A percentile compares a stretch with the other conserved stretches of the same genome.
These are phyloP conservation scores for Scaptomyza parva DNA, from an alignment of 2,888 invertebrate species.

Conservation along the genomic window DNA sequence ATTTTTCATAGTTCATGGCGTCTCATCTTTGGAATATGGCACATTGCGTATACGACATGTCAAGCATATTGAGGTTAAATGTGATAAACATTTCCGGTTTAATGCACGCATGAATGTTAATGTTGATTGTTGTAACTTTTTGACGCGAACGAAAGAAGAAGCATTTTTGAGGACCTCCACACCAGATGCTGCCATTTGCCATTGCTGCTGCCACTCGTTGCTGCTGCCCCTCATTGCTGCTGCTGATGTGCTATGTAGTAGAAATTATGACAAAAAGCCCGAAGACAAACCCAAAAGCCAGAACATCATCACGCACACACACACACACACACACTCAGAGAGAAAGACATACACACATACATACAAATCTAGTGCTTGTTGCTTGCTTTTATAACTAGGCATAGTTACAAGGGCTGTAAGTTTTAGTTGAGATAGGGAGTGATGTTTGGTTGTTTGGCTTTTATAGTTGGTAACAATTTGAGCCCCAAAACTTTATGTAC, in stretches of 20 bases:
- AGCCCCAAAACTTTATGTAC: constrained; percentile 61
- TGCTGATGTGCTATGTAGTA: constrained; percentile 59
- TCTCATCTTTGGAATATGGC: constrained; percentile 18
- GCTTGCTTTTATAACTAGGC: constrained; percentile 60
- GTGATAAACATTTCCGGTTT: constrained; percentile 69
- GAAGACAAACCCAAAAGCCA: constrained; percentile 45
- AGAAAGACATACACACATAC: constrained; percentile 22
- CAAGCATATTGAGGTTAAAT: constrained; percentile 60
- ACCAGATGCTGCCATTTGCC: constrained; percentile 10
- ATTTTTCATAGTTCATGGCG: constrained; percentile 7
- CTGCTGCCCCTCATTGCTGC: constrained; percentile 6
- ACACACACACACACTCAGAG: constrained; percentile 38
- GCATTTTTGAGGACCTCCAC: constrained; percentile 38
- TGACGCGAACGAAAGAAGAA: constrained; percentile 60
- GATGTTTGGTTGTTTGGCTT: constrained; percentile 41
- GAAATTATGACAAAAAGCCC: constrained; percentile 66
- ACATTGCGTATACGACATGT: constrained; percentile 64
- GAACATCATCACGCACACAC: constrained; percentile 31
- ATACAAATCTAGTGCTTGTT: constrained; percentile 47
- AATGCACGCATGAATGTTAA: constrained; percentile 72
- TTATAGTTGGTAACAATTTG: constrained; percentile 61
- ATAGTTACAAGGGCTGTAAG: constrained; percentile 39
- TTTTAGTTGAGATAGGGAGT: constrained; percentile 1
- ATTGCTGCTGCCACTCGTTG: constrained; percentile 1
- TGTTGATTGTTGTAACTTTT: constrained; percentile 71